Evolutionary conservation across 2,888 invertebrate species (phyloP).

Genomic region (Cheilosia variabilis): DNA sequence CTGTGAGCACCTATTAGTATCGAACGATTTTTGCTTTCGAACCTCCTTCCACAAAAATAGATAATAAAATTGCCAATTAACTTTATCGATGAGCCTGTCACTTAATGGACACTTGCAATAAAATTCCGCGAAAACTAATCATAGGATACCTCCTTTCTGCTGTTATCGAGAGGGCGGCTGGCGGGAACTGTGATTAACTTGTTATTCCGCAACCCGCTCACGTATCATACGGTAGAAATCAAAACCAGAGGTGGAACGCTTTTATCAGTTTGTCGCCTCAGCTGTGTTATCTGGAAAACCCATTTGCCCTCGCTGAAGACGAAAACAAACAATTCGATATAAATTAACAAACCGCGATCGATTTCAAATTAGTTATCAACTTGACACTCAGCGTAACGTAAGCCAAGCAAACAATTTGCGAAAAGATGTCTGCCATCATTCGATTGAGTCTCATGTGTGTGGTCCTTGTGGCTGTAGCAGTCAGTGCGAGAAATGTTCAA

Average conservation of each 20-base stretch:
- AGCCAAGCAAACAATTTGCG: neutral
- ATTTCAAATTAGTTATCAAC: conserved; percentile 50
- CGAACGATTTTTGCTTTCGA: too few species aligned
- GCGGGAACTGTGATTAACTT: conserved; percentile 4
- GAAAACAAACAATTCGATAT: conserved; percentile 54
- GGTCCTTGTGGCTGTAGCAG: conserved; percentile 30
- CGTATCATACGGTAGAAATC: conserved; percentile 30
- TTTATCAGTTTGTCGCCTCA: conserved; percentile 55
- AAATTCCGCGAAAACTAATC: conserved; percentile 48
- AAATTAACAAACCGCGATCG: conserved; percentile 38
- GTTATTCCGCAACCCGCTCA: neutral
- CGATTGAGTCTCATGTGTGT: conserved; percentile 36
- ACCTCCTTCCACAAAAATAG: too few species aligned
- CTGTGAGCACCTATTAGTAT: neutral
- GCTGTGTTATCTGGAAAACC: conserved; percentile 50
- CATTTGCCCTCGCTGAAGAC: conserved; percentile 50
- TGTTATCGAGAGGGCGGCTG: neutral
- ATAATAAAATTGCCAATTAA: conserved; percentile 13
- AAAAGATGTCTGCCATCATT: conserved; percentile 34
- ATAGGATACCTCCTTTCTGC: neutral
- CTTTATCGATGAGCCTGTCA: conserved; percentile 13
- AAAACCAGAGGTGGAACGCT: conserved; percentile 34
- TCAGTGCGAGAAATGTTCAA: conserved; percentile 42
- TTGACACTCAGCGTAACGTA: conserved; percentile 15
- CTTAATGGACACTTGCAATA: conserved; percentile 25